Conservation (phyloP, 1,140 invertebrate species). For the Listronotus oregonensis region DNA sequence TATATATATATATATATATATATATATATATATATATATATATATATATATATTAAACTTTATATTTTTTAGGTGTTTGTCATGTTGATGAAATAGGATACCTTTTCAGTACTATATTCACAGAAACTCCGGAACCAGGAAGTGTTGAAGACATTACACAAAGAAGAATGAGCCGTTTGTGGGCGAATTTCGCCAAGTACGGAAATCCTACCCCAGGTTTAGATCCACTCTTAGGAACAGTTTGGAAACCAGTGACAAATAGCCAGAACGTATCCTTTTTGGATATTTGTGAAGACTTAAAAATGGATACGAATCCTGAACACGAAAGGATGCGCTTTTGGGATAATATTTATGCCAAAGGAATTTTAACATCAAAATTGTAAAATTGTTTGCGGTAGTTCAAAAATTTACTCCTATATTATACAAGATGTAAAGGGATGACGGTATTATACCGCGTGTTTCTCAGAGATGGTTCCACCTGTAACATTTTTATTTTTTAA, state of each 20-base stretch:
- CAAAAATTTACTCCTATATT: too few species aligned
- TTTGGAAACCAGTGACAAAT: constrained; percentile 58
- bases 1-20: too few species aligned
- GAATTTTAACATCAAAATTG: constrained; percentile 20
- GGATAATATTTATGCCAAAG: constrained; percentile 41
- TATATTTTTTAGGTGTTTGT: constrained; percentile 59
- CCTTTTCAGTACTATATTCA: constrained; percentile 58
- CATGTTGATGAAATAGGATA: constrained; percentile 70
- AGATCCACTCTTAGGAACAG: constrained; percentile 49
- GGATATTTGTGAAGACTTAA: constrained; percentile 26
- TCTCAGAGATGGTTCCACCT: too few species aligned
- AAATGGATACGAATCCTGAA: constrained; percentile 51
- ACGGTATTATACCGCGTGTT: too few species aligned
- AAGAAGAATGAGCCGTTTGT: constrained; percentile 58
- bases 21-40: constrained; percentile 36
- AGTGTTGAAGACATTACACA: constrained; percentile 52
- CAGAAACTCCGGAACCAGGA: constrained; percentile 28
- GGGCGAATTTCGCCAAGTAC: constrained; percentile 62
- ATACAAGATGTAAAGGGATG: too few species aligned
- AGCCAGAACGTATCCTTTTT: constrained; percentile 57
- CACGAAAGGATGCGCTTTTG: constrained; percentile 55
- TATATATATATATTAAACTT: not conserved
- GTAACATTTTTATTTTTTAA: too few species aligned
- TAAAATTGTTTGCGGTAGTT: not conserved
- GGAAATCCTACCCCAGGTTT: constrained; percentile 57